Conservation (phyloP, 2,888 invertebrate species). For the Sthenelais limicola region DNA sequence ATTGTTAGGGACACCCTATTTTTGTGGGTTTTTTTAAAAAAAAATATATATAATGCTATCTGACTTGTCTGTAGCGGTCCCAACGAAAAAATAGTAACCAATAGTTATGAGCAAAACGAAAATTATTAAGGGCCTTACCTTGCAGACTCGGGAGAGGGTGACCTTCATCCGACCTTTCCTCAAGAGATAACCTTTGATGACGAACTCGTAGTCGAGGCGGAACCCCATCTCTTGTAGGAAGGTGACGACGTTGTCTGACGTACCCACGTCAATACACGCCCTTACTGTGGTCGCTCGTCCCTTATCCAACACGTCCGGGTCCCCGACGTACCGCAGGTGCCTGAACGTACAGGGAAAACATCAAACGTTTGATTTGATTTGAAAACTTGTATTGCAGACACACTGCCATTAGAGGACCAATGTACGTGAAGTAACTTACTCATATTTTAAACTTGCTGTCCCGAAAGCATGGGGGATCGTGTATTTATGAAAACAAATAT, state of each 20-base stretch:
- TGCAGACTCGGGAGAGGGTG: slow-evolving; percentile 94
- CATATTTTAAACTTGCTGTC: too few relatives aligned
- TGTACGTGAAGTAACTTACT: too few relatives aligned
- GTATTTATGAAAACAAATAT: too few relatives aligned
- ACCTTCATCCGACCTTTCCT: slow-evolving; percentile 97
- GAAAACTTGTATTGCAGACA: too few relatives aligned
- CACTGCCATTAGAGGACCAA: too few relatives aligned
- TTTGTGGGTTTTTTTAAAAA: too few relatives aligned
- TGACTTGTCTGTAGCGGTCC: too few relatives aligned
- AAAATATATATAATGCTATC: too few relatives aligned
- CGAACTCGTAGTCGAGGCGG: slow-evolving; percentile 91
- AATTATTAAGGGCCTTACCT: slow-evolving; percentile 74
- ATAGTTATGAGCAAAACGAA: not conserved
- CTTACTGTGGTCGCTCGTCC: slow-evolving; percentile 90
- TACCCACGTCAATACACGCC: slow-evolving; percentile 93
- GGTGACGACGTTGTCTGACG: slow-evolving; percentile 89
- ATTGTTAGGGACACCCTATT: too few relatives aligned
- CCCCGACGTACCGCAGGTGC: slow-evolving; percentile 92
- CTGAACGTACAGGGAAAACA: too few relatives aligned
- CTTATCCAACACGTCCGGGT: slow-evolving; percentile 89
- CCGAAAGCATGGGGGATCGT: too few relatives aligned
- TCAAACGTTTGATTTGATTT: too few relatives aligned
- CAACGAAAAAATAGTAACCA: not conserved
- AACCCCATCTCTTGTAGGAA: slow-evolving; percentile 91
- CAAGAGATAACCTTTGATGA: slow-evolving; percentile 94